Evolutionary conservation across 2,888 invertebrate species (phyloP).

Genomic region (Pandemis corylana): DNA sequence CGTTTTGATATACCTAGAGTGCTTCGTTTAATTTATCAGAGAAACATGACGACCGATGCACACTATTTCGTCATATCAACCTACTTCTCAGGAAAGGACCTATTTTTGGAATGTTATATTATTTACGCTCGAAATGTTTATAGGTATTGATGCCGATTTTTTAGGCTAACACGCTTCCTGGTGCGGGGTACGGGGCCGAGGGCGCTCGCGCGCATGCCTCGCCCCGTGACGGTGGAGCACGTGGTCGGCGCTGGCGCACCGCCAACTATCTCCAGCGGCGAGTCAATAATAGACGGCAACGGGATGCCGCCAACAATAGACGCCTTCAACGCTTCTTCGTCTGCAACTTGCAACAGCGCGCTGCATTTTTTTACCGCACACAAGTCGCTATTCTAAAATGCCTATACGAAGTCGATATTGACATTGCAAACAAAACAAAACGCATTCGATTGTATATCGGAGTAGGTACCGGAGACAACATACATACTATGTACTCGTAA

Average conservation of each 20-base stretch:
- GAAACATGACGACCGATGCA: not conserved
- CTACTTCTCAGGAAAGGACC: constrained; percentile 13
- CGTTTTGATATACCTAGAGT: not conserved
- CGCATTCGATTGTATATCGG: not conserved
- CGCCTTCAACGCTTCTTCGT: constrained; percentile 61
- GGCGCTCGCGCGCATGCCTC: constrained; percentile 62
- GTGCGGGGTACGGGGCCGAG: constrained; percentile 43
- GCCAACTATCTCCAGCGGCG: constrained; percentile 84
- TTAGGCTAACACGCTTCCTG: constrained; percentile 51
- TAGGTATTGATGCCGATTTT: constrained; percentile 51
- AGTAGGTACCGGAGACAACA: not conserved
- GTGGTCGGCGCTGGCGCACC: constrained; percentile 78
- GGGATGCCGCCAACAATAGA: constrained; percentile 85
- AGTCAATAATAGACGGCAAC: constrained; percentile 84
- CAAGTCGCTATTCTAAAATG: not conserved
- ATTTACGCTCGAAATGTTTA: constrained; percentile 41
- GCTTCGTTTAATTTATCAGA: not conserved
- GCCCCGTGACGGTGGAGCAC: constrained; percentile 80
- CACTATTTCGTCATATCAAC: not conserved
- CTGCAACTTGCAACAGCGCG: constrained; percentile 50
- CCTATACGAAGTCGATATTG: not conserved
- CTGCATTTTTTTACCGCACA: constrained; percentile 24
- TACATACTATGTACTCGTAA: not conserved
- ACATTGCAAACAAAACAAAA: not conserved
- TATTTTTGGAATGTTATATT: constrained; percentile 31